Percentiles rank a stretch among this genome's conserved stretches.
These are phyloP conservation scores for Acromyrmex echinatior DNA, from an alignment of 1,140 invertebrate species.

Conservation along the genomic window DNA sequence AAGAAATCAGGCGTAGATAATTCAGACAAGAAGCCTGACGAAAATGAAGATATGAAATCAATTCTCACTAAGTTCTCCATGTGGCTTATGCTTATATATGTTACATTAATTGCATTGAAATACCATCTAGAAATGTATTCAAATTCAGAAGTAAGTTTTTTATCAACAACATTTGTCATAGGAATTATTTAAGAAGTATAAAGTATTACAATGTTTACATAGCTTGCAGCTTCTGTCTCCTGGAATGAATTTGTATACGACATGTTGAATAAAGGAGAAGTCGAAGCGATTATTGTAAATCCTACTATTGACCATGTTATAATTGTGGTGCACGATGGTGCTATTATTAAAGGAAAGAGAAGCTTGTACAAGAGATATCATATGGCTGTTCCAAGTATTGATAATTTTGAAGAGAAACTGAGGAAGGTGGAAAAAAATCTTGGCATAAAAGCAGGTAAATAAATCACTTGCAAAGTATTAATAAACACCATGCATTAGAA, in stretches of 20 bases:
- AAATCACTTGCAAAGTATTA: not conserved
- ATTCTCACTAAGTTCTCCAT: constrained; percentile 42
- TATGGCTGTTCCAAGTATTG: constrained; percentile 92
- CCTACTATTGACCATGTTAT: constrained; percentile 94
- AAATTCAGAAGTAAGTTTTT: constrained; percentile 38
- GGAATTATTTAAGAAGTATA: not conserved
- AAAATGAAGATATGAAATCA: constrained; percentile 40
- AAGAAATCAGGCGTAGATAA: constrained; percentile 36
- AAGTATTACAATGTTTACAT: constrained; percentile 1
- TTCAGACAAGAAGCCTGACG: constrained; percentile 64
- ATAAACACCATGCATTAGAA: not conserved
- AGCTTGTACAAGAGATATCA: constrained; percentile 88
- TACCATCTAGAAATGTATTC: not conserved
- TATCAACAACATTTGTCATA: not conserved
- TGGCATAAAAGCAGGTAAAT: constrained; percentile 91
- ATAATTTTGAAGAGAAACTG: constrained; percentile 95
- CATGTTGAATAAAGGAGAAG: constrained; percentile 97
- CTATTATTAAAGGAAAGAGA: constrained; percentile 93
- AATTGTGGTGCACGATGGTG: constrained; percentile 94
- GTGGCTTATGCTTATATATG: not conserved
- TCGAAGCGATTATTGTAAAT: constrained; percentile 94
- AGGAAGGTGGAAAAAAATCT: constrained; percentile 92
- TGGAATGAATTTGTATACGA: constrained; percentile 98
- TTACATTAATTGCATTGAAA: not conserved
- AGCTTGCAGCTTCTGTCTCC: constrained; percentile 86